Evolutionary conservation across 2,888 invertebrate species (phyloP).

Genomic region (Diaprepes abbreviatus): DNA sequence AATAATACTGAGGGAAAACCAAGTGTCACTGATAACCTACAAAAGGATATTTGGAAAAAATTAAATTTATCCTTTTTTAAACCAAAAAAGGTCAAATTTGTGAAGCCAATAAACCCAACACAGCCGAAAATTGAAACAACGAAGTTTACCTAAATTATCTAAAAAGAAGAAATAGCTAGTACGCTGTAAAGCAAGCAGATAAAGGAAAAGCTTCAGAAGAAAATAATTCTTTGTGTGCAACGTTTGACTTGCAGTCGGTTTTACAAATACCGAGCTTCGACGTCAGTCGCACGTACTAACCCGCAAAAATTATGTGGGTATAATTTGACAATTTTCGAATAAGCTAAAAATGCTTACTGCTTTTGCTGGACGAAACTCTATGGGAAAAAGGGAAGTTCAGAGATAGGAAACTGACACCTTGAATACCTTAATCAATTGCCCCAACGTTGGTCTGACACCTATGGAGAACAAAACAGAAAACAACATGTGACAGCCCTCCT

Average conservation of each 20-base stretch:
- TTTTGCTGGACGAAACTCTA: background rate
- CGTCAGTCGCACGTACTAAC: constrained; percentile 55
- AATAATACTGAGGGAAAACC: too few species aligned
- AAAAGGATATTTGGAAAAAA: constrained; percentile 49
- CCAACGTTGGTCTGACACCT: constrained; percentile 41
- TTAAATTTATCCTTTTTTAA: constrained; percentile 45
- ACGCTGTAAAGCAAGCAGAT: constrained; percentile 33
- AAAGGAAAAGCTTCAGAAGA: constrained; percentile 49
- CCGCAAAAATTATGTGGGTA: constrained; percentile 4
- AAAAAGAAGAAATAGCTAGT: constrained; percentile 34
- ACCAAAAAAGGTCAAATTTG: constrained; percentile 47
- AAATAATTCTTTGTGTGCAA: constrained; percentile 52
- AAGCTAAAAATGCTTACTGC: constrained; percentile 36
- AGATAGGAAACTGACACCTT: constrained; percentile 47
- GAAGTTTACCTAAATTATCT: constrained; percentile 21
- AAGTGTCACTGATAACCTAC: too few species aligned
- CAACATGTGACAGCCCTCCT: too few species aligned
- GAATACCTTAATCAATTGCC: constrained; percentile 20
- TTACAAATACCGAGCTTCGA: constrained; percentile 57
- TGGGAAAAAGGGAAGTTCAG: too few species aligned
- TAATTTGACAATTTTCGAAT: constrained; percentile 8
- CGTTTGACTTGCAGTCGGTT: constrained; percentile 58
- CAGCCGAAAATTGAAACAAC: constrained; percentile 16
- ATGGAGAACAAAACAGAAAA: too few species aligned
- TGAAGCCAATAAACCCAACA: constrained; percentile 19